These are phyloP conservation scores for Rallus limicola DNA, from an alignment of 2,113 vertebrate genomes.

Conservation along the genomic window DNA sequence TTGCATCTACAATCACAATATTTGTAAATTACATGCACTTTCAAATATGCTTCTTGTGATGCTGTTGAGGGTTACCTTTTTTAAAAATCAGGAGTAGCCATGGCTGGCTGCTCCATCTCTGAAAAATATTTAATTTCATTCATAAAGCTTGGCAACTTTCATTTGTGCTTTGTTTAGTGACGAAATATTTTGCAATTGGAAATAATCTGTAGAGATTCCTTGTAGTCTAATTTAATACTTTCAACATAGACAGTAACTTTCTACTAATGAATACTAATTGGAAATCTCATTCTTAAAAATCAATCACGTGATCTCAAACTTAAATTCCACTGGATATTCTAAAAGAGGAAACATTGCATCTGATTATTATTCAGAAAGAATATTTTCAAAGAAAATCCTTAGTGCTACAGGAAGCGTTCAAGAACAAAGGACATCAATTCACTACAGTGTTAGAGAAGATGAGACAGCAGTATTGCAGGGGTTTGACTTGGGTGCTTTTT, in stretches of 20 bases:
- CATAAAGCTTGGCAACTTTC: not conserved
- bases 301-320: not conserved
- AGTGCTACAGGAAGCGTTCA: not conserved
- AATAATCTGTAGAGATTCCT: not conserved
- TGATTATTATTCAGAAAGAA: not conserved
- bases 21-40: not conserved
- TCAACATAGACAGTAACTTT: not conserved
- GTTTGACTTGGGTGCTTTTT: not conserved
- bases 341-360: not conserved
- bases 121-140: not conserved
- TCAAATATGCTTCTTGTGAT: not conserved
- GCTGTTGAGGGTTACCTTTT: not conserved
- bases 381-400: not conserved
- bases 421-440: not conserved
- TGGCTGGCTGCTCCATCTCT: not conserved
- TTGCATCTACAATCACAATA: conserved; percentile 8
- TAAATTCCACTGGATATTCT: not conserved
- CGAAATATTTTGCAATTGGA: not conserved
- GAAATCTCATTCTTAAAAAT: conserved; percentile 1
- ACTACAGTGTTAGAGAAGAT: not conserved
- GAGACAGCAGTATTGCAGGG: not conserved
- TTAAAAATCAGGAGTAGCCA: not conserved
- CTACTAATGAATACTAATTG: not conserved
- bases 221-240: not conserved
- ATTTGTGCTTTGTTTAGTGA: not conserved